Percentiles rank a stretch among this genome's conserved stretches.
phyloP scores from a whole-genome alignment of 2,888 invertebrate species.

The Salticus scenicus region DNA sequence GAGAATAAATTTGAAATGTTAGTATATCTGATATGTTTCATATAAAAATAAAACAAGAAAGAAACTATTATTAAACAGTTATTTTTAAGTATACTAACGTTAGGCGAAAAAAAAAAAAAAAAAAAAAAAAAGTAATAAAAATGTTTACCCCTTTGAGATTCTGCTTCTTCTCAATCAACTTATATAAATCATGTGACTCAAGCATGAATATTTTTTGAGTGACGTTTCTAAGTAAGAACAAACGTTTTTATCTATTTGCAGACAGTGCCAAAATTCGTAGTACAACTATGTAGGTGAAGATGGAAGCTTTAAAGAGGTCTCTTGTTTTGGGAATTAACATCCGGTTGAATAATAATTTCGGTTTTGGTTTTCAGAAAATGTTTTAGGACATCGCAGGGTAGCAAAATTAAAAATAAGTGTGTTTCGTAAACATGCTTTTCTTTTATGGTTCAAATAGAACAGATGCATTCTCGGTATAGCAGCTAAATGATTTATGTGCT shows the following conservation, averaged over 20 bases:
- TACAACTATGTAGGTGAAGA: neutral
- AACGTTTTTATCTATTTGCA: neutral
- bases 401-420: neutral
- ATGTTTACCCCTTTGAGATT: neutral
- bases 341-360: neutral
- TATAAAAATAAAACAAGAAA: too few species aligned
- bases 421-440: neutral
- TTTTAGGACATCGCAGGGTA: neutral
- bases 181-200: slow-evolving; percentile 32
- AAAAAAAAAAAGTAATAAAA: too few species aligned
- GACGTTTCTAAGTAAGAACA: slow-evolving; percentile 12
- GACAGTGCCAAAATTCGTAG: slow-evolving; percentile 14
- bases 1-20: too few species aligned
- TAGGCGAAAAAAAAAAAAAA: too few species aligned
- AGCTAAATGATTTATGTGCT: neutral
- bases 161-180: slow-evolving; percentile 22
- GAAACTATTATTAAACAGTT: too few species aligned
- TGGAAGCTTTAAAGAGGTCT: slow-evolving; percentile 2
- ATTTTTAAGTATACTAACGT: too few species aligned
- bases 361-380: neutral
- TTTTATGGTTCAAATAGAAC: neutral
- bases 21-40: too few species aligned
- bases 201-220: slow-evolving; percentile 22
- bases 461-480: neutral
- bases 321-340: slow-evolving; percentile 2